Base-by-base conservation (phyloP, 2,797 vertebrate genomes). In the Oreortyx pictus region DNA sequence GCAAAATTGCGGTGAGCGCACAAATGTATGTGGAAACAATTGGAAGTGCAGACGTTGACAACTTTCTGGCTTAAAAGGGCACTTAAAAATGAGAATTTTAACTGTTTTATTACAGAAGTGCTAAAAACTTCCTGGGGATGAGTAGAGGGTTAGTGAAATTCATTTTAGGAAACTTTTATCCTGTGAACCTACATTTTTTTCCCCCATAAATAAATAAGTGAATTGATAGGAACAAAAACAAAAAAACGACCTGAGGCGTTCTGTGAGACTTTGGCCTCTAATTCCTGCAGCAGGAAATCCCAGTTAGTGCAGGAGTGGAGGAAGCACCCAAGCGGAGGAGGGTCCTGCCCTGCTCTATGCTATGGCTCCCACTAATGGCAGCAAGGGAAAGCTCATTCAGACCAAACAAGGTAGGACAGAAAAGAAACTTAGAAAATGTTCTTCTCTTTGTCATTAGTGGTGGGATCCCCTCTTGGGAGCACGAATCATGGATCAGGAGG, bases 331-430 rank as follows among this genome's bases (percentile, higher is more conserved):
- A 1, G 76, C 49, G 6, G 49, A 13, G 49, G 12, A 5, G 6
- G 27, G 74, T 91, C 91, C 66, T 86, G 85, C 85, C 89, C 96
- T 94, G 93, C 74, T 90, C 93, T 93, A 70, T 77, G 93, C 82
- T 88, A 59, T 89, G 94, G 96, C 96, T 96, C 96, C 96, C 96
- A 96, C 95, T 96, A 96, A 96, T 8, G 95, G 96, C 82, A 88
- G 82, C 91, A 41, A 16, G 80, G 60, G 47, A 95, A 86, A 95
- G 39, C 91, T 96, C 87, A 35, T 60, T 19, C 82, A 4, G 8
- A 62, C 70, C 59, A 88, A 14, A 1, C n/a, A 18, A 35, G 7
- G 8, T 24, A 27, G 29, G 14, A 37, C 33, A 12, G 25, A 5
- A 65, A 81, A 57, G 47, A 2, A 8, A 11, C 33, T 90, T 29